These are phyloP conservation scores for Aleiodes alternator DNA, from an alignment of 2,888 invertebrate genomes.

Conservation along the genomic window DNA sequence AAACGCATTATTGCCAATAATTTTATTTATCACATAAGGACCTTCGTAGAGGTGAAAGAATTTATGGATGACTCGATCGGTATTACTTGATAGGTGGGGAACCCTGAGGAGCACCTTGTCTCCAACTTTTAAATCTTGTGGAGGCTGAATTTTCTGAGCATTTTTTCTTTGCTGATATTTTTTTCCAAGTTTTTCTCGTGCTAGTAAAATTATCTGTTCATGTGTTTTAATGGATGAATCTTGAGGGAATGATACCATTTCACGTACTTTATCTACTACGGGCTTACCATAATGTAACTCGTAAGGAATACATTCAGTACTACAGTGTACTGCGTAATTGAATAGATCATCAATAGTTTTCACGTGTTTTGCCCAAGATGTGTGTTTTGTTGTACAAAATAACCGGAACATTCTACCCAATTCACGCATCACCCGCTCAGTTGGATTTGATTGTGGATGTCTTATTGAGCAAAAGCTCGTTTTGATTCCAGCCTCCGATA, in stretches of 20 bases:
- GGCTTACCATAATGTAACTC: constrained; percentile 1
- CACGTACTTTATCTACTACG: constrained; percentile 1
- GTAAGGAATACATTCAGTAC: not conserved
- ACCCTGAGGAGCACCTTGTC: constrained; percentile 34
- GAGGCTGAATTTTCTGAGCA: not conserved
- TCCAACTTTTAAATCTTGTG: not conserved
- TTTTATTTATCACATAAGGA: constrained; percentile 26
- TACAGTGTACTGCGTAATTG: not conserved
- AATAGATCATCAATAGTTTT: not conserved
- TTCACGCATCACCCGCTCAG: constrained; percentile 40
- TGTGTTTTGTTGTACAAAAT: not conserved
- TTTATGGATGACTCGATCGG: constrained; percentile 18
- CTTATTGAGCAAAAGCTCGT: constrained; percentile 33
- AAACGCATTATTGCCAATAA: constrained; percentile 30
- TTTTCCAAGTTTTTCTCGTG: not conserved
- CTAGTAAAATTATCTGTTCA: constrained; percentile 21
- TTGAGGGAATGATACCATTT: constrained; percentile 7
- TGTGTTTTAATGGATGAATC: not conserved
- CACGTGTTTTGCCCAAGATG: not conserved
- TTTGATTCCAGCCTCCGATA: constrained; percentile 5
- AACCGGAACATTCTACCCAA: constrained; percentile 18
- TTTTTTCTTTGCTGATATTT: not conserved
- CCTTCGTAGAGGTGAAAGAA: constrained; percentile 42
- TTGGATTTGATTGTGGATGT: constrained; percentile 41
- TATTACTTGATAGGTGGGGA: constrained; percentile 24